Percentiles rank a stretch among this genome's conserved stretches.
phyloP scores from a whole-genome alignment of 2,888 invertebrate species.

The Camponotus fellah region DNA sequence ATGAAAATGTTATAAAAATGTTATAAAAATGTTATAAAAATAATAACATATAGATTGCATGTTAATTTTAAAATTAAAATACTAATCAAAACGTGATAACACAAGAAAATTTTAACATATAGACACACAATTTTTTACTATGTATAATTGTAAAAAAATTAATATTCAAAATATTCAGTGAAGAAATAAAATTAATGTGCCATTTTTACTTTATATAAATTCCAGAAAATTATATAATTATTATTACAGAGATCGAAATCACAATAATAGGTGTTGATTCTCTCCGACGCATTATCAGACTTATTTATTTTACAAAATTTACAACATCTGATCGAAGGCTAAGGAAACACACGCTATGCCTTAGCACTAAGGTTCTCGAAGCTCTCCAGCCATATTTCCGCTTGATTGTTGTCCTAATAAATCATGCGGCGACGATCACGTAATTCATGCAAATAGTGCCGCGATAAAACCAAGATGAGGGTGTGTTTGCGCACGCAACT shows the following conservation, averaged over 20 bases:
- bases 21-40: too few species aligned
- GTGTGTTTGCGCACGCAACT: constrained; percentile 40
- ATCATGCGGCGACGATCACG: constrained; percentile 56
- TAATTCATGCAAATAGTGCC: constrained; percentile 45
- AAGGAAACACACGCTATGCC: not conserved
- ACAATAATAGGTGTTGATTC: not conserved
- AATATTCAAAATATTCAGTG: not conserved
- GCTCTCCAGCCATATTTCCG: constrained; percentile 5
- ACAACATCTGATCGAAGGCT: not conserved
- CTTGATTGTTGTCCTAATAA: constrained; percentile 58
- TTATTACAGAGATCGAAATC: not conserved
- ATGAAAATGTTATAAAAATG: too few species aligned
- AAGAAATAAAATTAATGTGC: not conserved
- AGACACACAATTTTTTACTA: too few species aligned
- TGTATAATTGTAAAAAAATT: too few species aligned
- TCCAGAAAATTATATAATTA: constrained; percentile 5
- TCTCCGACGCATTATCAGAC: not conserved
- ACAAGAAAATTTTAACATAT: too few species aligned
- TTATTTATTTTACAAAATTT: not conserved
- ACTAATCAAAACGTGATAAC: too few species aligned
- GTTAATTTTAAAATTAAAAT: too few species aligned
- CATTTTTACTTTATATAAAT: not conserved
- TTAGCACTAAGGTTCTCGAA: not conserved
- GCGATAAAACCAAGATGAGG: constrained; percentile 11
- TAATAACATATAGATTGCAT: too few species aligned